Evolutionary conservation across 2,113 vertebrate genomes (phyloP).

Genomic region (Theristicus caerulescens): DNA sequence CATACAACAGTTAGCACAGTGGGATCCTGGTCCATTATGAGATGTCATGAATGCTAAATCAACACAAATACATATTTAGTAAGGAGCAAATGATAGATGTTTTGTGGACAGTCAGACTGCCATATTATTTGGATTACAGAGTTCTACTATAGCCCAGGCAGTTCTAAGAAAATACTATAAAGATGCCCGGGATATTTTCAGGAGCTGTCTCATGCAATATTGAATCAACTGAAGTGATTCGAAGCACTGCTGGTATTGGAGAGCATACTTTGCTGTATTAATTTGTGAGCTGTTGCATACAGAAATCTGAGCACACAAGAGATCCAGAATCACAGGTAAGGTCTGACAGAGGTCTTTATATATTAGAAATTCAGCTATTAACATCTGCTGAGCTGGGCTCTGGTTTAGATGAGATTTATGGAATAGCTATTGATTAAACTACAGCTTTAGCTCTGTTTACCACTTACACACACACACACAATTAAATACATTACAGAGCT

Average conservation of each 20-base stretch:
- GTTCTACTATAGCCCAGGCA: not conserved
- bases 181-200: not conserved
- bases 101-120: constrained; percentile 28
- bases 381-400: not conserved
- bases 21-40: constrained; percentile 13
- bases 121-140: constrained; percentile 27
- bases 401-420: constrained; percentile 6
- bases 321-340: constrained; percentile 1
- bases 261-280: not conserved
- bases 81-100: constrained; percentile 28
- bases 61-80: constrained; percentile 46
- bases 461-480: not conserved
- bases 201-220: constrained; percentile 34
- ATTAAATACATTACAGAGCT: constrained; percentile 32
- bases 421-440: constrained; percentile 40
- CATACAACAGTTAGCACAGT: constrained; percentile 10
- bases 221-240: constrained; percentile 7
- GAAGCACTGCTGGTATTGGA: not conserved
- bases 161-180: constrained; percentile 21
- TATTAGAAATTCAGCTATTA: constrained; percentile 34
- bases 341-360: not conserved
- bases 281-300: constrained; percentile 9
- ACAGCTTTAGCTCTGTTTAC: not conserved
- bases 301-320: not conserved
- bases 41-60: constrained; percentile 44